Conservation (phyloP, 2,888 invertebrate genomes). For the Amiota communis region DNA sequence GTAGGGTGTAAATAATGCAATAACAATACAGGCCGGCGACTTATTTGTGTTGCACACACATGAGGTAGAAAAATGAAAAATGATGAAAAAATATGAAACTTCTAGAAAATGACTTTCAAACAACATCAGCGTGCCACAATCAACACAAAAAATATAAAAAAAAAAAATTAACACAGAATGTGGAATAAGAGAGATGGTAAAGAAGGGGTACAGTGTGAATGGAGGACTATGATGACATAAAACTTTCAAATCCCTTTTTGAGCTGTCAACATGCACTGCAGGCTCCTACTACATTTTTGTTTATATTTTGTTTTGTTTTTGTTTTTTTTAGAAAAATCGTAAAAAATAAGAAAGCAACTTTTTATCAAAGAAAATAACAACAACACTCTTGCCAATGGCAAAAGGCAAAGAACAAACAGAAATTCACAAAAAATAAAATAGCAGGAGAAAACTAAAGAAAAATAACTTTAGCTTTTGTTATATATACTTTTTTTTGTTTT, state of each 20-base stretch:
- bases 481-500: slow-evolving; percentile 3
- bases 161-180: background rate
- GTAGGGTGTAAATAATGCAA: too few species aligned
- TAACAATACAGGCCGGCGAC: too few species aligned
- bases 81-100: background rate
- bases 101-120: slow-evolving; percentile 27
- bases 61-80: background rate
- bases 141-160: slow-evolving; percentile 11
- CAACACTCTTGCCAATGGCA: slow-evolving; percentile 17
- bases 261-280: slow-evolving; percentile 39
- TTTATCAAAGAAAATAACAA: background rate
- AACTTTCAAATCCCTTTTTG: slow-evolving; percentile 42
- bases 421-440: background rate
- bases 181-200: too few species aligned
- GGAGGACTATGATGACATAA: slow-evolving; percentile 25
- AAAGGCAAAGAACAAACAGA: slow-evolving; percentile 7
- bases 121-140: slow-evolving; percentile 21
- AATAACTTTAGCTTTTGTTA: slow-evolving; percentile 23
- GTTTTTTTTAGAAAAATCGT: background rate
- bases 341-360: slow-evolving; percentile 15
- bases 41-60: too few species aligned
- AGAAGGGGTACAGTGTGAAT: background rate
- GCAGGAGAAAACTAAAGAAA: background rate
- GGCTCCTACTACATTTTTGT: too few species aligned
- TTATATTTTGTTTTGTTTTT: background rate